These are phyloP conservation scores for Psylliodes chrysocephalus DNA, from an alignment of 2,888 invertebrate genomes.

Conservation along the genomic window DNA sequence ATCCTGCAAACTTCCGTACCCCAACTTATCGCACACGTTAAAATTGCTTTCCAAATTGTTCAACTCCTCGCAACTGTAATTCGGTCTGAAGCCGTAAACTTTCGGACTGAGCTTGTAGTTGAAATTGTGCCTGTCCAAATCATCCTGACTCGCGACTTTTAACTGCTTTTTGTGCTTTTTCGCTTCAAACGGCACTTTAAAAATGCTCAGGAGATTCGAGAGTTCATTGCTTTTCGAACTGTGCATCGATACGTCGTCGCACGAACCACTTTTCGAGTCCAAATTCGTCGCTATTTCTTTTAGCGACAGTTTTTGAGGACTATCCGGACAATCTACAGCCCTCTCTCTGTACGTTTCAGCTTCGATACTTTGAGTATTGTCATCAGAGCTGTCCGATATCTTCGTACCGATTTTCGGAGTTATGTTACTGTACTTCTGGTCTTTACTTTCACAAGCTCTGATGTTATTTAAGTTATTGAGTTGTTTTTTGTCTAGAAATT, in stretches of 20 bases:
- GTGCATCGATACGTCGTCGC: slow-evolving; percentile 70
- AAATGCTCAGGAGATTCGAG: slow-evolving; percentile 53
- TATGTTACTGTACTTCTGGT: slow-evolving; percentile 41
- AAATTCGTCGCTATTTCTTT: slow-evolving; percentile 51
- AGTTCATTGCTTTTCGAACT: slow-evolving; percentile 70
- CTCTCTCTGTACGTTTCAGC: slow-evolving; percentile 54
- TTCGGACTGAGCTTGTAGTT: slow-evolving; percentile 73
- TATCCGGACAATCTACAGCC: slow-evolving; percentile 59
- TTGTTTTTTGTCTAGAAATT: slow-evolving; percentile 44
- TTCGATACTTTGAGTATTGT: slow-evolving; percentile 43
- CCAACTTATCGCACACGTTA: slow-evolving; percentile 56
- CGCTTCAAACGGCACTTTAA: slow-evolving; percentile 59
- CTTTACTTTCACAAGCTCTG: slow-evolving; percentile 57
- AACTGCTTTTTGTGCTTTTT: slow-evolving; percentile 54
- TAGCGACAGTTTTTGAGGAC: slow-evolving; percentile 48
- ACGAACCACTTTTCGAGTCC: slow-evolving; percentile 56
- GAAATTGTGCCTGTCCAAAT: slow-evolving; percentile 57
- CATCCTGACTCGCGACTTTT: slow-evolving; percentile 58
- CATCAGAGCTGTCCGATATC: slow-evolving; percentile 47
- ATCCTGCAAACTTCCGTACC: slow-evolving; percentile 76
- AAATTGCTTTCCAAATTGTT: slow-evolving; percentile 55
- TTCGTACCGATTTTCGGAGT: slow-evolving; percentile 10
- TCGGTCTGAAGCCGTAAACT: slow-evolving; percentile 68
- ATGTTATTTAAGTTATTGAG: slow-evolving; percentile 60
- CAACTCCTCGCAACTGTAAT: slow-evolving; percentile 60